Evolutionary conservation across 2,797 vertebrate species (phyloP).

Genomic region (Myotis daubentonii): DNA sequence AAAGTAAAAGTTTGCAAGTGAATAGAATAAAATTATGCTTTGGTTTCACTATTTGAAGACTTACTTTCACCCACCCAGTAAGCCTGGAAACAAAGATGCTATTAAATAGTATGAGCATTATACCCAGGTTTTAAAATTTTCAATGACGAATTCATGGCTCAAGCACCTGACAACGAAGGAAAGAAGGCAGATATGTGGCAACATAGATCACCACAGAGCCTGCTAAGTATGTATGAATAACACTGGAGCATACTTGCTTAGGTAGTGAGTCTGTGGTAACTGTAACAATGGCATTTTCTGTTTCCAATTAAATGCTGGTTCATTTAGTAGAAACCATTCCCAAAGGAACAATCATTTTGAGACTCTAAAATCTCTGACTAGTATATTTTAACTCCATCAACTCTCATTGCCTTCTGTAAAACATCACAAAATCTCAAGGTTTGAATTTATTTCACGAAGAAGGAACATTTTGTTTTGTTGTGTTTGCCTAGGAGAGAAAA

Average conservation of each 20-base stretch:
- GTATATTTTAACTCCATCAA: constrained; percentile 39
- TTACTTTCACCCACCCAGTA: background rate
- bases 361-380: constrained; percentile 41
- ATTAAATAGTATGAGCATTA: background rate
- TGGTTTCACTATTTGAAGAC: background rate
- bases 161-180: background rate
- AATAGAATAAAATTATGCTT: no score
- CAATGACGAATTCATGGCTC: constrained; percentile 30
- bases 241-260: background rate
- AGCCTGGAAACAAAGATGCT: constrained; percentile 3
- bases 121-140: background rate
- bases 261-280: background rate
- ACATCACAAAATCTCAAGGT: constrained; percentile 38
- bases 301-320: constrained; percentile 57
- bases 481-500: constrained; percentile 56
- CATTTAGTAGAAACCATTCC: constrained; percentile 41
- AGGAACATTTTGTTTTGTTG: constrained; percentile 51
- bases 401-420: constrained; percentile 49
- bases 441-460: constrained; percentile 59
- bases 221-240: background rate
- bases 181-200: background rate
- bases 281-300: constrained; percentile 47
- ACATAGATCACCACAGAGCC: background rate
- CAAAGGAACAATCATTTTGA: constrained; percentile 36
- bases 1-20: no score